Evolutionary conservation across 2,888 invertebrate genomes (phyloP).

Genomic region (Bhutanitis thaidina): DNA sequence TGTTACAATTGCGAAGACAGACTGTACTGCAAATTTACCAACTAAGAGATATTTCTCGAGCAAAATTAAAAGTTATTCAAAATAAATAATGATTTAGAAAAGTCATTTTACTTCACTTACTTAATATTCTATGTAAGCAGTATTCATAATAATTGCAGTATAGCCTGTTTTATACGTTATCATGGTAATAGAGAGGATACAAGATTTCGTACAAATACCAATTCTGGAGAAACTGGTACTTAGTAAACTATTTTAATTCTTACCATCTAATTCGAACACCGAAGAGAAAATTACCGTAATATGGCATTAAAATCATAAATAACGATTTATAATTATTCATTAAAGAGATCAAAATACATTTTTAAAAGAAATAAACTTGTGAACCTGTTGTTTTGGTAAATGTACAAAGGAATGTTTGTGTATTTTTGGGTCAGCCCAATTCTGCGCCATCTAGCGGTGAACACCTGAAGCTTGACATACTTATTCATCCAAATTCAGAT

Average conservation of each 20-base stretch:
- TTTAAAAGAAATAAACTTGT: conserved; percentile 25
- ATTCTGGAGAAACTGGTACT: conserved; percentile 20
- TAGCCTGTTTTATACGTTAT: conserved; percentile 2
- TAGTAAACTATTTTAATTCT: conserved; percentile 23
- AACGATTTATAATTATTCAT: conserved; percentile 60
- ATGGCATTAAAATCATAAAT: conserved; percentile 76
- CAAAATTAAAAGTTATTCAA: too few species aligned
- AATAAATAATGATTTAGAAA: too few species aligned
- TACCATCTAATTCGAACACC: conserved; percentile 44
- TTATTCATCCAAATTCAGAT: too few species aligned
- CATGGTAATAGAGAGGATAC: conserved; percentile 7
- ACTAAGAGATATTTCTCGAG: too few species aligned
- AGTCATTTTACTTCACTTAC: too few species aligned
- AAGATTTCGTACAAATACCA: conserved; percentile 9
- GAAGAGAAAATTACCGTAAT: conserved; percentile 64
- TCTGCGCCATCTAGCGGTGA: background rate
- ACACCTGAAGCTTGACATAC: background rate
- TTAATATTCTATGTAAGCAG: too few species aligned
- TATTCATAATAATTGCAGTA: background rate
- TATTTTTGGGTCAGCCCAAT: background rate
- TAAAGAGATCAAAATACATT: conserved; percentile 71
- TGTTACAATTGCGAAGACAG: background rate
- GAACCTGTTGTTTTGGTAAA: conserved; percentile 17
- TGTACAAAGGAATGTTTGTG: conserved; percentile 2
- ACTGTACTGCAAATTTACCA: background rate